These are phyloP conservation scores for Syngnathus typhle DNA, from an alignment of 2,113 vertebrate species.

Conservation along the genomic window DNA sequence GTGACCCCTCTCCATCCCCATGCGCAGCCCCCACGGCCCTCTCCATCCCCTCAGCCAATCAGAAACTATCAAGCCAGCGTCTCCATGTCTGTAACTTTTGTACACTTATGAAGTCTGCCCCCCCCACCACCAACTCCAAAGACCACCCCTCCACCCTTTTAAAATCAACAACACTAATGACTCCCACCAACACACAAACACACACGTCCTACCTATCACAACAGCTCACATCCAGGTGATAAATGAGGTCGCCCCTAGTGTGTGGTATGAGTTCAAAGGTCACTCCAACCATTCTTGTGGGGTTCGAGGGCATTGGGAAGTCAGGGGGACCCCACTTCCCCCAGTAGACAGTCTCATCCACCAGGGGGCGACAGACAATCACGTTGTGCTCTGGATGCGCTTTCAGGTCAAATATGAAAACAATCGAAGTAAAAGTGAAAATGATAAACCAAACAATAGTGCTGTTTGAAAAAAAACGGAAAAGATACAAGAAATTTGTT, in stretches of 20 bases:
- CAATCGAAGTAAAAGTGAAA: no score
- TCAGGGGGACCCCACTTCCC: conserved; percentile 22
- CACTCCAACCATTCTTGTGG: conserved; percentile 39
- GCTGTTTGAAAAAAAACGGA: no score
- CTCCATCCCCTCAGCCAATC: conserved; percentile 37
- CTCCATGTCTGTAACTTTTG: conserved; percentile 56
- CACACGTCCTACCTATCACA: conserved; percentile 28
- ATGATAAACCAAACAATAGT: no score
- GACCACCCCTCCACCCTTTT: conserved; percentile 15
- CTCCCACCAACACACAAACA: conserved; percentile 8
- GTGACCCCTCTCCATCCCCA: conserved; percentile 46
- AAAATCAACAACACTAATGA: conserved; percentile 26
- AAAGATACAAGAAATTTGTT: no score
- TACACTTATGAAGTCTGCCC: conserved; percentile 44
- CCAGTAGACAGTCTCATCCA: conserved; percentile 10
- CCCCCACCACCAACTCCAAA: conserved; percentile 2
- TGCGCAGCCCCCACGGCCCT: neutral
- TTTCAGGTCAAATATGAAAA: no score
- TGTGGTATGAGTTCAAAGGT: conserved; percentile 45
- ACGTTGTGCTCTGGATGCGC: neutral
- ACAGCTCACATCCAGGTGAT: conserved; percentile 58
- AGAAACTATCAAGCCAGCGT: conserved; percentile 55
- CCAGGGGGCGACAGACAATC: conserved; percentile 56
- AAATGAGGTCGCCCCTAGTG: conserved; percentile 55
- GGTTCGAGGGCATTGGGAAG: conserved; percentile 40